These are phyloP conservation scores for Lamellibrachia luymesi DNA, from an alignment of 1,140 invertebrate species.

Conservation along the genomic window DNA sequence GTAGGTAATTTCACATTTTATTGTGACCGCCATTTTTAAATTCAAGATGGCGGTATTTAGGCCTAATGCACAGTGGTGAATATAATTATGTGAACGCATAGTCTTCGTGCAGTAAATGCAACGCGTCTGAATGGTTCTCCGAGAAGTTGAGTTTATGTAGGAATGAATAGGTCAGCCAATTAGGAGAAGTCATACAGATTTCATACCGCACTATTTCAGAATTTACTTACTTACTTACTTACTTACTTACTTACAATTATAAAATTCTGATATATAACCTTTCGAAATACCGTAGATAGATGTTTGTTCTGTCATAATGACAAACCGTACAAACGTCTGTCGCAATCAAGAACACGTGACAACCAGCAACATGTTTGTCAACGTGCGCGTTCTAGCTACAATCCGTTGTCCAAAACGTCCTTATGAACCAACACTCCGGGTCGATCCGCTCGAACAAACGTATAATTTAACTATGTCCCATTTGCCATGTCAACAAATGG, in stretches of 20 bases:
- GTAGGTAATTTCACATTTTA: too few relatives aligned
- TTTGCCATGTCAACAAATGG: neutral
- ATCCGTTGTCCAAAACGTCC: neutral
- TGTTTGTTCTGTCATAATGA: neutral
- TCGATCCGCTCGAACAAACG: too few relatives aligned
- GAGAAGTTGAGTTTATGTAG: neutral
- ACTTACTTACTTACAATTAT: too few relatives aligned
- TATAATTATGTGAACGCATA: neutral
- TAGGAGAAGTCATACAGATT: neutral
- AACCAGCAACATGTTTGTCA: neutral
- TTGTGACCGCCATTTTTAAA: too few relatives aligned
- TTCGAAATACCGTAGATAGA: neutral
- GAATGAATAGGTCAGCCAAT: neutral
- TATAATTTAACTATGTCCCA: neutral
- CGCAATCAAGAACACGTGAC: neutral
- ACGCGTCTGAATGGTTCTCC: too few relatives aligned
- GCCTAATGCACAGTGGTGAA: neutral
- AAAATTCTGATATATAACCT: too few relatives aligned
- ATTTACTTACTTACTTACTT: too few relatives aligned
- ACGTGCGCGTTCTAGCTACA: neutral
- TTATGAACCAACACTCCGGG: neutral
- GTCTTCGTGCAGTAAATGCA: neutral
- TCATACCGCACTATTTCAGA: too few relatives aligned
- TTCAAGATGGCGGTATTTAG: too few relatives aligned
- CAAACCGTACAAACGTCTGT: neutral